These are phyloP conservation scores for Haemorhous mexicanus DNA, from an alignment of 2,113 vertebrate genomes.

Conservation along the genomic window DNA sequence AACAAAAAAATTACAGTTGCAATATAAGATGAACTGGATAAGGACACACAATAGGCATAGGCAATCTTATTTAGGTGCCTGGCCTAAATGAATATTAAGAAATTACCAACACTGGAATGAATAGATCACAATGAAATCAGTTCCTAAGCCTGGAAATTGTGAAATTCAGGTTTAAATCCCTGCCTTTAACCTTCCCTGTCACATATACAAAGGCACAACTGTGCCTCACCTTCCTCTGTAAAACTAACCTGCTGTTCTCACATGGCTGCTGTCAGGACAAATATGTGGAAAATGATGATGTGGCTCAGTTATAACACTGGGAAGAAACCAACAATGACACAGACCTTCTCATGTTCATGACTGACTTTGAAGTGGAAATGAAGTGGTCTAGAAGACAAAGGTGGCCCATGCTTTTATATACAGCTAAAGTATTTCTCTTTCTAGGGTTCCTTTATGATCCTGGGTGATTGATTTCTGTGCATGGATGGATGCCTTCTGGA, in stretches of 20 bases:
- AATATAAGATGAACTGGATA: background rate
- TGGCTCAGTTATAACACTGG: background rate
- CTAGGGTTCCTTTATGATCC: background rate
- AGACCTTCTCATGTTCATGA: background rate
- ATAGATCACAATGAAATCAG: background rate
- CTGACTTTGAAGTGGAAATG: background rate
- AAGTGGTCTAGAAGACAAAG: background rate
- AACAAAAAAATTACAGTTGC: background rate
- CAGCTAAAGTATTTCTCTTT: background rate
- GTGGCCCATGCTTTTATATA: background rate
- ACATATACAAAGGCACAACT: background rate
- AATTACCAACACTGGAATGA: background rate
- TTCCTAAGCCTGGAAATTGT: background rate
- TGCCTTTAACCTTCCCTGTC: constrained; percentile 26
- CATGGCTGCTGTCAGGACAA: background rate
- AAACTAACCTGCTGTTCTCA: constrained; percentile 10
- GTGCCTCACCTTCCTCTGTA: background rate
- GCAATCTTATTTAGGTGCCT: background rate
- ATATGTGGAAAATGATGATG: background rate
- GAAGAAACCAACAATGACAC: background rate
- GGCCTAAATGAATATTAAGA: background rate
- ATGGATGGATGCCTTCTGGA: background rate
- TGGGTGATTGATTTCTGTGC: background rate
- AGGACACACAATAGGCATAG: background rate
- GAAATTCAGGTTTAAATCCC: background rate